Evolutionary conservation across 53 echinoderm and acorn worm genomes (phyloP), one percentile per base, ranked within the genome.

Genomic region (Holothuria leucospilota): DNA sequence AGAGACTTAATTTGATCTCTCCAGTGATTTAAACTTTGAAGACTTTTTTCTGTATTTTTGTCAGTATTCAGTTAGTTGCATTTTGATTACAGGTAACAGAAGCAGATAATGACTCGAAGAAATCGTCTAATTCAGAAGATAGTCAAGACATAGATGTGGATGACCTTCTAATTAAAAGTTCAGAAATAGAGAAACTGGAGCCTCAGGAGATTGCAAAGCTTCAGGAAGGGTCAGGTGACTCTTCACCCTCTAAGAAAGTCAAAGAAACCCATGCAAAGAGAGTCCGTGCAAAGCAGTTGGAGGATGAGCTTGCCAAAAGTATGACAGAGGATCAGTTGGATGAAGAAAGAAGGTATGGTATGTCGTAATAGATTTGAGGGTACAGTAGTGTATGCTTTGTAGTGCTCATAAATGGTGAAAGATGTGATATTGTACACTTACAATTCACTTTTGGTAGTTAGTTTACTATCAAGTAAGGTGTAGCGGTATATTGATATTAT

Each of bases 241-340:
- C 77, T 42, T 23, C 78, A 39, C 41, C 15, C 26, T 82, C 51
- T 0, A 82, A 38, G 21, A 41, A 74, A 0, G 62, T 29, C 49
- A 40, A 58, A 9, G 67, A 91, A 42, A 67, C 70, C 13, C 62
- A 87, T 7, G 84, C 79, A 13, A 85, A 90, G 6, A 90, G 68
- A 18, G 80, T 79, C 29, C 90, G 81, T 63, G 92, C 94, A 28
- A 92, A 94, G 62, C 88, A 96, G 29, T 77, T 96, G 53, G 92
- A 92, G 51, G 89, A 96, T 29, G 92, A 94, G 73, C 88, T 96
- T 13, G 81, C 80, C 61, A 88, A 92, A 69, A 83, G 81, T 28
- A 90, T 96, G 93, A 85, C 96, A 20, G 85, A 92, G 28, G 84
- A 90, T 62, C 96, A 96, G 51, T 70, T 94, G 30, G 89, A 84